Percentiles rank a stretch among this genome's conserved stretches.
Conservation (phyloP, 2,797 vertebrate genomes). For the Mus caroli region DNA sequence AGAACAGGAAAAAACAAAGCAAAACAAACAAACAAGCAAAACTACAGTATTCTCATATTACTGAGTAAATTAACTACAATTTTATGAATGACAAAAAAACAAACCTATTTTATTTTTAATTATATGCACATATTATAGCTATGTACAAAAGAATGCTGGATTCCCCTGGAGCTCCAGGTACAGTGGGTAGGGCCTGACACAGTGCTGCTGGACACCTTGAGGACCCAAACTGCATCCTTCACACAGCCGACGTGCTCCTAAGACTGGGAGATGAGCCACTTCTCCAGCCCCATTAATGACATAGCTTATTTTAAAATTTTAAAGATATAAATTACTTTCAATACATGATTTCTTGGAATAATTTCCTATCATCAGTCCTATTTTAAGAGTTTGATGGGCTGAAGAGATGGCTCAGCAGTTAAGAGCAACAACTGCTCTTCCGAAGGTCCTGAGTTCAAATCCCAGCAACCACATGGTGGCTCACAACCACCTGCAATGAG, state of each 20-base stretch:
- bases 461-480: no score
- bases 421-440: no score
- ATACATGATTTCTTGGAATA: slow-evolving; percentile 24
- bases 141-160: background rate
- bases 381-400: background rate
- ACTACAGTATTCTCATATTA: slow-evolving; percentile 19
- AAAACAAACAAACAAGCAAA: background rate
- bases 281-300: background rate
- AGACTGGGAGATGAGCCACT: background rate
- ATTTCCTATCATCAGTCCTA: background rate
- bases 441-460: no score
- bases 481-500: no score
- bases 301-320: background rate
- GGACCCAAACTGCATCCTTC: background rate
- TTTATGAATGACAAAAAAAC: background rate
- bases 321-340: slow-evolving; percentile 38
- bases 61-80: slow-evolving; percentile 41
- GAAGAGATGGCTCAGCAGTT: no score
- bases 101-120: background rate
- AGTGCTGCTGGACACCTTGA: background rate
- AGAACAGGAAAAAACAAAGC: background rate
- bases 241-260: background rate
- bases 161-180: background rate
- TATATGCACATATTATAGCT: background rate
- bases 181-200: background rate